Evolutionary conservation across 2,113 vertebrate species (phyloP).

Genomic region (Rhinichthys klamathensis): DNA sequence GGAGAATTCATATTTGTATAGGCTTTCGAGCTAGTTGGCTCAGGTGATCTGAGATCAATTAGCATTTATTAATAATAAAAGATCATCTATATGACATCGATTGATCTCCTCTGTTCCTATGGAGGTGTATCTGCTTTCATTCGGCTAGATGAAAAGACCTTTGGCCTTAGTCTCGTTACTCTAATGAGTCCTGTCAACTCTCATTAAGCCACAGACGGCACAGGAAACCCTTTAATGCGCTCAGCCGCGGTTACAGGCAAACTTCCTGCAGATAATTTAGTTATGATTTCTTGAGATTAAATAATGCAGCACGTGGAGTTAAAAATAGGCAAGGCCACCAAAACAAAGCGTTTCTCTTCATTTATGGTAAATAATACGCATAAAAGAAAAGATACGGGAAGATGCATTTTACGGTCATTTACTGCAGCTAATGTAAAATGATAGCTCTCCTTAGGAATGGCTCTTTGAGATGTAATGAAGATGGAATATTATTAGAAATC

Average conservation of each 20-base stretch:
- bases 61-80: conserved; percentile 34
- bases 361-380: neutral
- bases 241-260: conserved; percentile 1
- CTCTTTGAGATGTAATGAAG: neutral
- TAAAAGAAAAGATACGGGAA: neutral
- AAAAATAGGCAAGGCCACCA: conserved; percentile 3
- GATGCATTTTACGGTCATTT: neutral
- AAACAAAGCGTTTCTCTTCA: neutral
- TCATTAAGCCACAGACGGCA: conserved; percentile 20
- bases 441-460: neutral
- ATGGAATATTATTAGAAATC: neutral
- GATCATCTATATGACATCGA: neutral
- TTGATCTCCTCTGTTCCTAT: conserved; percentile 13
- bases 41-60: conserved; percentile 19
- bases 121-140: neutral
- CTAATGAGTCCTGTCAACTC: conserved; percentile 40
- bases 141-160: conserved; percentile 18
- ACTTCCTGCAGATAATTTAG: conserved; percentile 10
- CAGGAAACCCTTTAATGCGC: conserved; percentile 34
- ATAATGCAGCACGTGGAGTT: neutral
- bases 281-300: conserved; percentile 23
- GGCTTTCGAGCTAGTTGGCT: neutral
- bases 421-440: neutral
- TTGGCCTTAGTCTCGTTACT: conserved; percentile 24
- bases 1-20: neutral